phyloP scores from a whole-genome alignment of 2,888 invertebrate species.

The Lasioglossum calceatum region DNA sequence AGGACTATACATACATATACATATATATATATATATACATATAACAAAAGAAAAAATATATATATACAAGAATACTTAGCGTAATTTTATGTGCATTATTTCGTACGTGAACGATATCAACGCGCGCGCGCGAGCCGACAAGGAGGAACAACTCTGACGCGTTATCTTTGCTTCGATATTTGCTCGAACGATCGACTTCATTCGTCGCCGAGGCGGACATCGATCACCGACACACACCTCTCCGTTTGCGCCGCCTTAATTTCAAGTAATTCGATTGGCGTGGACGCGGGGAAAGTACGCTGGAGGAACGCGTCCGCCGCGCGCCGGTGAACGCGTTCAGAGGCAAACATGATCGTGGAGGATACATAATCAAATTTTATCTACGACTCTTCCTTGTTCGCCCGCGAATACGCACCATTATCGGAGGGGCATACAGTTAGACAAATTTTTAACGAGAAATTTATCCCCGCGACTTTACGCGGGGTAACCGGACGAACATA shows the following conservation, averaged over 20 bases:
- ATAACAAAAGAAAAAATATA: constrained; percentile 35
- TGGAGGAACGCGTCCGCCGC: not conserved
- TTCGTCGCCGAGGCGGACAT: not conserved
- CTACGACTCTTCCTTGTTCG: constrained; percentile 21
- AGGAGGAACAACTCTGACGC: constrained; percentile 21
- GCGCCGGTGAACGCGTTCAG: not conserved
- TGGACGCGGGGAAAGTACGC: not conserved
- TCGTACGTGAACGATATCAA: constrained; percentile 55
- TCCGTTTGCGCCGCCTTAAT: not conserved
- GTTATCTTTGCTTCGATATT: constrained; percentile 9
- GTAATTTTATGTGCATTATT: constrained; percentile 65
- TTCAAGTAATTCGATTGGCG: not conserved
- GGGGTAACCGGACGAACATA: not conserved
- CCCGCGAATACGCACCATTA: constrained; percentile 25
- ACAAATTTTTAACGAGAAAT: constrained; percentile 36
- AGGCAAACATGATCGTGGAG: not conserved
- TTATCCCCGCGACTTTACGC: constrained; percentile 15
- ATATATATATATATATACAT: constrained; percentile 61
- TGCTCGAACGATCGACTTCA: not conserved
- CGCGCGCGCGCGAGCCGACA: constrained; percentile 24
- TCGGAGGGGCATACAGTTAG: constrained; percentile 29
- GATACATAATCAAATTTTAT: constrained; percentile 19
- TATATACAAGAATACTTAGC: constrained; percentile 54
- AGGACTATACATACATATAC: constrained; percentile 70
- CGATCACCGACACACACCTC: not conserved